Conservation (phyloP, 2,888 invertebrate genomes). For the Leptinotarsa haldemani region DNA sequence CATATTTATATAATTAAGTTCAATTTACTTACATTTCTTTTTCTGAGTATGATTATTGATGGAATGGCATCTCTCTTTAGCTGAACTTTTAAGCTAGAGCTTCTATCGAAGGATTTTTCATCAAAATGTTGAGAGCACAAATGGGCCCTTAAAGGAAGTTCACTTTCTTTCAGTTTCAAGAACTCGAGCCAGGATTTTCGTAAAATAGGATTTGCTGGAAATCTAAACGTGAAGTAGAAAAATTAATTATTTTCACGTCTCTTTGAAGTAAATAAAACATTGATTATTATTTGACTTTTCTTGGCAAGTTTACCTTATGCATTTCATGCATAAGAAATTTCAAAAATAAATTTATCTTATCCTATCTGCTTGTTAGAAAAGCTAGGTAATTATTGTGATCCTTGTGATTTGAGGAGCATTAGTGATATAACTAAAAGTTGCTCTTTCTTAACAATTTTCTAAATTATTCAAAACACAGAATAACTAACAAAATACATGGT, state of each 20-base stretch:
- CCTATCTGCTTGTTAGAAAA: too few species aligned
- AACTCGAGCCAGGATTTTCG: slow-evolving; percentile 18
- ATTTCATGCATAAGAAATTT: too few species aligned
- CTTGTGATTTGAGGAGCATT: too few species aligned
- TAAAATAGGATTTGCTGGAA: slow-evolving; percentile 18
- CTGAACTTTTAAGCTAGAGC: slow-evolving; percentile 5
- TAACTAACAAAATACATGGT: too few species aligned
- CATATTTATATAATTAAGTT: neutral
- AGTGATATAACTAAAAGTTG: too few species aligned
- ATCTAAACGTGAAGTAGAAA: neutral
- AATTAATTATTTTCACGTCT: neutral
- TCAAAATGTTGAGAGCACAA: slow-evolving; percentile 24
- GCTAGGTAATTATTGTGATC: too few species aligned
- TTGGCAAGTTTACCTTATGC: too few species aligned
- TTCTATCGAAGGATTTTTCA: slow-evolving; percentile 17
- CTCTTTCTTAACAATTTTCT: too few species aligned
- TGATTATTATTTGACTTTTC: too few species aligned
- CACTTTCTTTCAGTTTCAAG: slow-evolving; percentile 10
- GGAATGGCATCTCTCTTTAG: slow-evolving; percentile 20
- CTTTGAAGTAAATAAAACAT: too few species aligned
- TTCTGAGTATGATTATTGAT: slow-evolving; percentile 13
- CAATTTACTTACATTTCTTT: slow-evolving; percentile 17
- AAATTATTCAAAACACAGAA: too few species aligned
- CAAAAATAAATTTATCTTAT: too few species aligned
- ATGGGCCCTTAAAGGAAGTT: slow-evolving; percentile 1